Base-by-base conservation (phyloP, 2,888 invertebrate genomes). In the Yponomeuta malinellus region DNA sequence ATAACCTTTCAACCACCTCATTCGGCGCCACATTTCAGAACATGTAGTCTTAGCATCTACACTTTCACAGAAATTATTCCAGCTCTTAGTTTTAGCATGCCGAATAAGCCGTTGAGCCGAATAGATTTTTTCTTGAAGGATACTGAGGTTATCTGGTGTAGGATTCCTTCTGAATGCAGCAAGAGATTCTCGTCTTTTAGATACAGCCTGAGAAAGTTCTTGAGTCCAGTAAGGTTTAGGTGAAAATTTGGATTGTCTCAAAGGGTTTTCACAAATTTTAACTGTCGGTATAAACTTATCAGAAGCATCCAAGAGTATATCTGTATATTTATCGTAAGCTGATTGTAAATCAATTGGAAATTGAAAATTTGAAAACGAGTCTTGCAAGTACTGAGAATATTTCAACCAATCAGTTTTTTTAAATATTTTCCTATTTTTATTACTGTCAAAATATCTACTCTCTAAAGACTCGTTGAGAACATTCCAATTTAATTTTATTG, bases 371-470 rank as follows among this genome's bases (percentile, higher is more conserved):
- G 31, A 48, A 10, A 52, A 59, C 4, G 29, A 29, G n/a, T 29
- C 23, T 15, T 52, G 12, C 8, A 69, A 12, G 8, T 29, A 10
- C 15, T 68, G 4, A 48, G 4, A 66, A 48, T 72, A 73, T 1
- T 1, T 10, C 10, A 23, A 31, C 74, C 73, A 74, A 63, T 74
- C 52, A 4, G 73, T 70, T 23, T 33, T 65, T 48, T 73, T 73
- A 66, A 69, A 72, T 52, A 73, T 73, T 12, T 37, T 59, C 65
- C 68, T 72, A 72, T 52, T 72, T 73, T 84, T 6, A 75, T 74
- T 48, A 72, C 33, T 33, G 33, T 33, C 64, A 2, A 73, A 31
- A 63, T 73, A 73, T 37, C 73, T 73, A 59, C 73, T 74, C 1
- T 72, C 73, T 29, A 74, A 48, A 48, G 10, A 63, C 69, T 75